Evolutionary conservation across 2,797 vertebrate genomes (phyloP), one percentile per base, ranked within the genome.

Genomic region (Holocentrus rufus): DNA sequence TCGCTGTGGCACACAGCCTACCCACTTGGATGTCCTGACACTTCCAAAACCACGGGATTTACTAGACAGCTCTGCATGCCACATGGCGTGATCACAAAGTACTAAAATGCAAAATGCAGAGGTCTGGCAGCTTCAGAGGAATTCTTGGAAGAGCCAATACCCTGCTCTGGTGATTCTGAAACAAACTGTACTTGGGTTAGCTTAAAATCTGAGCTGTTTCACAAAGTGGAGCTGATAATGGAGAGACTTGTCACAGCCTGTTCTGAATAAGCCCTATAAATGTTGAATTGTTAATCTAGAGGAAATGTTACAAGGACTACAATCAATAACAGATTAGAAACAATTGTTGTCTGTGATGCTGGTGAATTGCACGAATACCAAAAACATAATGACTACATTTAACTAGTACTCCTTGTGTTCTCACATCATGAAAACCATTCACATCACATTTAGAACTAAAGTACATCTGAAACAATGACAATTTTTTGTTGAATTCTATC

Each of bases 21-120:
- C 36, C 58, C 56, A 50, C 72, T 55, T 42, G 30, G 62, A 82
- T 36, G 65, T 22, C 22, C 55, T 5, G 55, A 47, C 71, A n/a
- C 57, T 61, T 78, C 2, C 72, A 34, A 77, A 85, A 66, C 85
- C 77, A 1, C 74, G 66, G 56, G 53, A 61, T 76, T 80, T 72
- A 87, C 81, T 58, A 69, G 70, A 60, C 18, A 69, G 64, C 55
- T 52, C 47, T 60, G 65, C 47, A 52, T 2, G 54, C 69, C 14
- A 44, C 42, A 66, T 42, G 67, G 61, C 22, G 68, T 1, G 55
- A 63, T 56, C 36, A 68, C 64, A 49, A 67, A 70, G 65, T 44
- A 49, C 47, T 25, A 57, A 76, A 78, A 62, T 23, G 23, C 47
- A 25, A 73, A 81, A 75, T 20, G 47, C 22, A 59, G 31, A 23